Evolutionary conservation across 2,113 vertebrate genomes (phyloP).

Genomic region (Labeo catla): DNA sequence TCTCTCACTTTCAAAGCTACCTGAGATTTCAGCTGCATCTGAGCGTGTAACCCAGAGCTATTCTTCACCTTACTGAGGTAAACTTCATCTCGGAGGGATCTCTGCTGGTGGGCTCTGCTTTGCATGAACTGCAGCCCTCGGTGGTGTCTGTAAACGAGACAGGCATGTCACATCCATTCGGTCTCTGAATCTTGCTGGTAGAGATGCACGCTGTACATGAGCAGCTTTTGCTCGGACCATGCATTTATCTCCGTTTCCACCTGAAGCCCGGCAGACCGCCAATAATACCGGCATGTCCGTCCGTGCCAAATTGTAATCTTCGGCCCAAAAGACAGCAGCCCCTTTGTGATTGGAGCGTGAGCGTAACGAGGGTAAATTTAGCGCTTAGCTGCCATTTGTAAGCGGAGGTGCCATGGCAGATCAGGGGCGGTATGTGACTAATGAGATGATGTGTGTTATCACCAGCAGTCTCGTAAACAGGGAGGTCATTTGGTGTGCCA

Average conservation of each 20-base stretch:
- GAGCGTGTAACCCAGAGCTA: neutral
- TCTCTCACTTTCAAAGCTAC: constrained; percentile 5
- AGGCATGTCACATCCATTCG: constrained; percentile 59
- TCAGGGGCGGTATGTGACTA: constrained; percentile 47
- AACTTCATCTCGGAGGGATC: neutral
- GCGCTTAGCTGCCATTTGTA: constrained; percentile 17
- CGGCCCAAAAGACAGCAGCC: constrained; percentile 13
- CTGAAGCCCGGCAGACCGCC: constrained; percentile 45
- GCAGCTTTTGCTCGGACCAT: constrained; percentile 48
- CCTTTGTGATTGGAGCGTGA: constrained; percentile 29
- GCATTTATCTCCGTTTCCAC: constrained; percentile 62
- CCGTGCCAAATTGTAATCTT: constrained; percentile 54
- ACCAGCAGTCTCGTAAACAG: constrained; percentile 46
- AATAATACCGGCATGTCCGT: constrained; percentile 53
- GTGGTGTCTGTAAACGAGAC: constrained; percentile 54
- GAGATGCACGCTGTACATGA: constrained; percentile 48
- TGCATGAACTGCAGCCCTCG: constrained; percentile 55
- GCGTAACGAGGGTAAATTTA: constrained; percentile 46
- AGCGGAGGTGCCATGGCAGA: constrained; percentile 49
- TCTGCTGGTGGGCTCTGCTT: constrained; percentile 48
- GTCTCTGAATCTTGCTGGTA: constrained; percentile 29
- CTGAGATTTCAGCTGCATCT: neutral
- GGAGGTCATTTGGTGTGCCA: constrained; percentile 43
- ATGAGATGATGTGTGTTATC: constrained; percentile 53
- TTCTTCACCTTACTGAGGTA: constrained; percentile 33